Base-by-base conservation (phyloP, 2,888 invertebrate species). In the Hoplodrina blanda region DNA sequence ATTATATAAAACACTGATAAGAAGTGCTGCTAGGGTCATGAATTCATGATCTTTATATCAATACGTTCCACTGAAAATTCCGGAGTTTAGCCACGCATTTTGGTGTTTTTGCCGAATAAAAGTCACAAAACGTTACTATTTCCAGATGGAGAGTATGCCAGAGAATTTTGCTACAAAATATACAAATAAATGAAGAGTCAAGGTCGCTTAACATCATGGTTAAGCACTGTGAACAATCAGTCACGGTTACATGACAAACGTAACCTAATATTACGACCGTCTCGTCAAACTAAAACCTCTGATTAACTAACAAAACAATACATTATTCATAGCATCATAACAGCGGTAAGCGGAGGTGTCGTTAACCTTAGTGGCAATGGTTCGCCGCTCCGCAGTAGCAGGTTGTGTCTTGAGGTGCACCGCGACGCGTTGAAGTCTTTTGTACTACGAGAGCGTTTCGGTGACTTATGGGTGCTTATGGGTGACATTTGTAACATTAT, bases 371-470 rank as follows among this genome's bases (percentile, higher is more conserved):
- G 50, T 15, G 20, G 54, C 54, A 54, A 52, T 76, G 50, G 46
- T 60, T 25, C 25, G 30, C 41, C 57, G 56, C 49, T 33, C 44
- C 17, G 54, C 0, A 62, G 17, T 61, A 46, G 15, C 0, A 50
- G 33, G 11, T 0, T 0, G n/a, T 4, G 20, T 25, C n/a, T 41
- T 5, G 41, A 41, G 41, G 41, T 41, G 41, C 41, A 3, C 11
- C 2, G 3, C 41, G 44, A 53, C 33, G 76, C 76, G 73, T 76
- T 76, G 73, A 78, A 53, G 67, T 76, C 78, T 76, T 76, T 61
- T 44, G 17, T 67, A 68, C 61, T 46, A 46, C 8, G 44, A 11
- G 5, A 56, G 11, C 1, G 7, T 19, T 13, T 25, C 0, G 2
- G 2, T 44, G 20, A 0, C 2, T 25, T 19, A 25, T 19, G 13